Base-by-base conservation (phyloP, 1,140 invertebrate genomes). In the Sinonovacula constricta region DNA sequence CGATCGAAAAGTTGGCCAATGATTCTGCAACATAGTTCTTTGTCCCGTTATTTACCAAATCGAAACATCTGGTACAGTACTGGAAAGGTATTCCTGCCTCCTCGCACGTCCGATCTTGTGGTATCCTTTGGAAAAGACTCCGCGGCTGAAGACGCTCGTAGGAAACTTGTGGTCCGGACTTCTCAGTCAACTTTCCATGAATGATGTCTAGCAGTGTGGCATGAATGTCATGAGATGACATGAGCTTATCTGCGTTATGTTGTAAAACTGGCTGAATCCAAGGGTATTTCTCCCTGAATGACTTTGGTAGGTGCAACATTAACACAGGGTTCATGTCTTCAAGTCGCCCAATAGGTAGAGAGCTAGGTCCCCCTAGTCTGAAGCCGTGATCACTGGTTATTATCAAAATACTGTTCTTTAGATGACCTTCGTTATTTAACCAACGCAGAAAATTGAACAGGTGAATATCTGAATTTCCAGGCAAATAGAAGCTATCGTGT, bases 401-500 rank as follows among this genome's bases (percentile, higher is more conserved):
- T 33, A 24, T 63, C 31, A 12, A 74, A 2, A 53, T n/a, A 28
- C n/a, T 45, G 51, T 65, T 5, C 51, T 28, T 22, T 63, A 28
- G 28, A 24, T n/a, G 10, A 56, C 70, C 10, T 53, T 59, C 10
- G 22, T 24, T 4, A 65, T 56, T 31, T 85, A 60, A 10, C 71
- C 62, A 14, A 65, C 54, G 1, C 83, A 26, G n/a, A 62, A 85
- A 83, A 28, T 76, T 71, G 28, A 67, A 72, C 15, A 86, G 54
- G 53, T 82, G 84, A 30, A 83, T 72, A 51, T 84, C 70, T 14
- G 30, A 56, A 10, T n/a, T n/a, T 53, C 56, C 34, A n/a, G 59
- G 12, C 5, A 18, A 45, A 22, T 62, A 49, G n/a, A 51, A 36
- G 30, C 39, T 30, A 26, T 63, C 39, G 31, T 74, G 70, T 5